Conservation (phyloP, 2,113 vertebrate species). For the Prinia subflava region DNA sequence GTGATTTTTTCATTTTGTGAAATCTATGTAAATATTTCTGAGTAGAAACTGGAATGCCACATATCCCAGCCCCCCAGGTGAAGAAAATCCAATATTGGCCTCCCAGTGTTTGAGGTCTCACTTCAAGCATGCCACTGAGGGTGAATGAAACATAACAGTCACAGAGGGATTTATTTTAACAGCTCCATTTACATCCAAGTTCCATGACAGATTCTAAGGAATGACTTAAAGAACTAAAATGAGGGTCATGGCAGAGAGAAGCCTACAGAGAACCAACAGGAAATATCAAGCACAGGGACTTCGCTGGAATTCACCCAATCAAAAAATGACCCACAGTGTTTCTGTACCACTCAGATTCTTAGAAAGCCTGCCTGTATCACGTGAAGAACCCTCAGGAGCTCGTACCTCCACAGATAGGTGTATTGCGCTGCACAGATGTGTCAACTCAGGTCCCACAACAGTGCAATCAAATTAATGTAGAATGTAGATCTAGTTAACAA, state of each 20-base stretch:
- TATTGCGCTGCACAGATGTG: background rate
- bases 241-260: background rate
- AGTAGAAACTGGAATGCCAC: background rate
- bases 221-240: background rate
- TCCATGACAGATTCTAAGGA: background rate
- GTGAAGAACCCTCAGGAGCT: background rate
- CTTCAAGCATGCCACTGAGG: background rate
- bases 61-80: background rate
- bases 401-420: background rate
- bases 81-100: background rate
- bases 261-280: background rate
- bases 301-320: background rate
- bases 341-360: background rate
- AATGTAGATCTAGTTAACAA: background rate
- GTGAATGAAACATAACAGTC: background rate
- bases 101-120: background rate
- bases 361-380: background rate
- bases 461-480: background rate
- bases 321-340: background rate
- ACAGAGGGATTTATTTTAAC: background rate
- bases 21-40: background rate
- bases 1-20: background rate
- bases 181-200: background rate
- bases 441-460: background rate
- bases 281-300: background rate